Evolutionary conservation across 2,797 vertebrate genomes (phyloP).

Genomic region (Australoheros facetus): DNA sequence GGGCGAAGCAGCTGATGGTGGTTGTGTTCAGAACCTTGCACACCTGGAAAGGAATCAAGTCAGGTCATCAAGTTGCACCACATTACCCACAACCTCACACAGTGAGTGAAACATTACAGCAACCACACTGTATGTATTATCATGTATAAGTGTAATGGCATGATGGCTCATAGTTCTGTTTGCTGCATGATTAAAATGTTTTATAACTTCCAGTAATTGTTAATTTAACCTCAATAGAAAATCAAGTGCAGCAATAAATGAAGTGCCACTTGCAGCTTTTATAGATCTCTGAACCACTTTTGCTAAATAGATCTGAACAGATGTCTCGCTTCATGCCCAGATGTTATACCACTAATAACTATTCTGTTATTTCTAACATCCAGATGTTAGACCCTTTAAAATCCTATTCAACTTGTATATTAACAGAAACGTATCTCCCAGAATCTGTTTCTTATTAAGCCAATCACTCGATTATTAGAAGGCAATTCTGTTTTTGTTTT

Average conservation of each 20-base stretch:
- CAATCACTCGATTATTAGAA: background rate
- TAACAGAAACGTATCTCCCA: background rate
- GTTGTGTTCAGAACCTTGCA: slow-evolving; percentile 91
- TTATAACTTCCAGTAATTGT: background rate
- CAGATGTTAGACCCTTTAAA: slow-evolving; percentile 6
- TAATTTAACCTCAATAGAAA: background rate
- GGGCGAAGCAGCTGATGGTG: slow-evolving; percentile 89
- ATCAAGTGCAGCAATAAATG: background rate
- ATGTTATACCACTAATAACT: background rate
- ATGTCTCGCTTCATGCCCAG: slow-evolving; percentile 3
- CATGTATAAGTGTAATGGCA: background rate
- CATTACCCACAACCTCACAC: background rate
- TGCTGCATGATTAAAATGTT: too few species aligned
- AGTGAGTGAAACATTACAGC: background rate
- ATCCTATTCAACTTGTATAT: slow-evolving; percentile 7
- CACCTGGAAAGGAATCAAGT: slow-evolving; percentile 79
- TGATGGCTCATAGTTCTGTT: background rate
- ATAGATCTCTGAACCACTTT: background rate
- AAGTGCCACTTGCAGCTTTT: background rate
- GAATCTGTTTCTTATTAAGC: background rate
- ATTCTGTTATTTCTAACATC: background rate
- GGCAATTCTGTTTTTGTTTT: background rate
- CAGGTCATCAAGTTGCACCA: background rate
- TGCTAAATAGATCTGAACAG: background rate
- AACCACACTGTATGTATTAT: background rate